Evolutionary conservation across 2,888 invertebrate genomes (phyloP), one percentile per base, ranked within the genome.

Genomic region (Volucella inflata): DNA sequence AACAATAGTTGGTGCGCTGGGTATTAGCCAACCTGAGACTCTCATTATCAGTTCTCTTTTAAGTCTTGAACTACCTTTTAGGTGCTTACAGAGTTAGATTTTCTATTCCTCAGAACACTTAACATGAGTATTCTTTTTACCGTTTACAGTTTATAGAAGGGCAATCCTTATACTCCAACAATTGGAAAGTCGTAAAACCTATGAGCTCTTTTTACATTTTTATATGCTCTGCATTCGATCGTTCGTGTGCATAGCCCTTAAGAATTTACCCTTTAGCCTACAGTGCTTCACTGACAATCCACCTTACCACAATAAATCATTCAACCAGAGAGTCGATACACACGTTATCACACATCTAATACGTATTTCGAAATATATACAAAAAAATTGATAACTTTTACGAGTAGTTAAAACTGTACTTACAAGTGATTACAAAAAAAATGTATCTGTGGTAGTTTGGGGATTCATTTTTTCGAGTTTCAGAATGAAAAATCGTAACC

Each of bases 401-500:
- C 30, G 30, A 30, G 6, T 30, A 30, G 6, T 30, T 6, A 30
- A 36, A 8, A 36, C 12, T n/a, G 36, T 36, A 44, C 17, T 17
- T 46, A 21, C 1, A 1, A 62, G 30, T 36, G 46, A 62, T 62
- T 62, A 30, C 21, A 44, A 42, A 44, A 17, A 46, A 46, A n/a
- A 30, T n/a, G 46, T 36, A 16, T 48, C 30, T 30, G 30, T 30
- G 30, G 6, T 30, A 30, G 30, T 6, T 6, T 48, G 48, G 30
- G 30, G 16, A 36, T 16, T 48, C 48, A 53, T 9, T 53, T 8
- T 8, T 11, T 14, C 3, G 21, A 21, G 40, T 9, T 51, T 50
- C 40, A 8, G 55, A 11, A 42, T 67, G 21, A 30, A 0, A 53
- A 53, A 55, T 50, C 50, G 42, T 57, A 75, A 75, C 75, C 75